phyloP scores from a whole-genome alignment of 2,888 invertebrate genomes.

The Meiosimyza platycephala region DNA sequence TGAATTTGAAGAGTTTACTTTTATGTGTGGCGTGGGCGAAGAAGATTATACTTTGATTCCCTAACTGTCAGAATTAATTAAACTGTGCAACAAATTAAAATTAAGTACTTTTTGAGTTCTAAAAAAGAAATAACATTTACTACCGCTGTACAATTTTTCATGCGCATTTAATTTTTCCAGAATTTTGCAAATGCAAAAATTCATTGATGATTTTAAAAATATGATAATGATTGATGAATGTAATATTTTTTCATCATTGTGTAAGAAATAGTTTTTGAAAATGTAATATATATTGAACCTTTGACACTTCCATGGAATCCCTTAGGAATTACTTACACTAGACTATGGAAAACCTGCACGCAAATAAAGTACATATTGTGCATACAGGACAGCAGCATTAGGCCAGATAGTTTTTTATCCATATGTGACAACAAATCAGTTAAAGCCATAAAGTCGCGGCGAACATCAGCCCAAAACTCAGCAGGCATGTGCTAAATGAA shows the following conservation, averaged over 20 bases:
- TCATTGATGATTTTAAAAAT: too few relatives aligned
- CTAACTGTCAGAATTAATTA: too few relatives aligned
- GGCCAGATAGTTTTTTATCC: slow-evolving; percentile 72
- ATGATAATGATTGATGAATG: too few relatives aligned
- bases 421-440: slow-evolving; percentile 72
- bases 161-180: too few relatives aligned
- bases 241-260: too few relatives aligned
- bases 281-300: too few relatives aligned
- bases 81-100: too few relatives aligned
- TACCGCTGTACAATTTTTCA: too few relatives aligned
- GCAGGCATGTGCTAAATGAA: slow-evolving; percentile 68
- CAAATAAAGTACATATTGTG: slow-evolving; percentile 82
- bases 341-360: slow-evolving; percentile 74
- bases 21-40: not conserved
- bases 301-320: not conserved
- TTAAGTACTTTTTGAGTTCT: too few relatives aligned
- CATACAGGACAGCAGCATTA: slow-evolving; percentile 76
- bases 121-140: too few relatives aligned
- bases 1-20: not conserved
- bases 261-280: too few relatives aligned
- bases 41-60: not conserved
- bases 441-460: slow-evolving; percentile 75
- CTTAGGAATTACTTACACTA: slow-evolving; percentile 54
- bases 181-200: too few relatives aligned
- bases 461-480: slow-evolving; percentile 75